phyloP scores from a whole-genome alignment of 2,113 vertebrate genomes.

The Pontoporia blainvillei region DNA sequence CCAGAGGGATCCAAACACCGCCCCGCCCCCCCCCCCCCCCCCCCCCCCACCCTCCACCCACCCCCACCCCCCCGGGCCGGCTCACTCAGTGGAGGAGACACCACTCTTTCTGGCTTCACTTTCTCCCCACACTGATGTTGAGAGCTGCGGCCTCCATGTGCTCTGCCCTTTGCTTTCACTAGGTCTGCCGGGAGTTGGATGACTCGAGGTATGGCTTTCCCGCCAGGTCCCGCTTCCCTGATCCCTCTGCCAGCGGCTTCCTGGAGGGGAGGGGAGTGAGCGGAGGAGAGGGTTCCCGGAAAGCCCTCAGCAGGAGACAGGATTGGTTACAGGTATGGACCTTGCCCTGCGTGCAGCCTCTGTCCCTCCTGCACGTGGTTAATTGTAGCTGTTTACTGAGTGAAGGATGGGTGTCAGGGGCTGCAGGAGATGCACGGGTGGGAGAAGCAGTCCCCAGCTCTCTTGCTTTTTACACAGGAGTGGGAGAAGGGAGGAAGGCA shows the following conservation, averaged over 20 bases:
- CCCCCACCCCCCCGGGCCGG: accelerated
- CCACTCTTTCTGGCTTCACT: accelerated
- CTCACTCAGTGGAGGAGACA: background rate
- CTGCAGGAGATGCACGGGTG: accelerated
- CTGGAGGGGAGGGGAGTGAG: too few relatives aligned
- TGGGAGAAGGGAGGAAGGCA: too few relatives aligned
- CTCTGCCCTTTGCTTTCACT: background rate
- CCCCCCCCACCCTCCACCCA: too few relatives aligned
- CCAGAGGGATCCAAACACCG: too few relatives aligned
- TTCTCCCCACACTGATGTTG: accelerated
- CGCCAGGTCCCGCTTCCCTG: accelerated
- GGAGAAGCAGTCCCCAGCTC: background rate
- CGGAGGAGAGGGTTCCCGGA: background rate
- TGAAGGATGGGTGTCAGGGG: accelerated
- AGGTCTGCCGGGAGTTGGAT: background rate
- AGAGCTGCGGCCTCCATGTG: accelerated
- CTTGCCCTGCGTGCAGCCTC: background rate
- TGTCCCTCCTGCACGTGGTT: background rate
- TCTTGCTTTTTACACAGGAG: accelerated
- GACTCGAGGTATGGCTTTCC: background rate
- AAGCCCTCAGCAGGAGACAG: background rate
- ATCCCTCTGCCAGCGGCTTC: background rate
- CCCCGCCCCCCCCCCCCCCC: too few relatives aligned
- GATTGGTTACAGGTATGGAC: background rate
- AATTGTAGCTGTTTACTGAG: background rate